phyloP scores from a whole-genome alignment of 1,140 invertebrate species.

The Drosophila obscura region DNA sequence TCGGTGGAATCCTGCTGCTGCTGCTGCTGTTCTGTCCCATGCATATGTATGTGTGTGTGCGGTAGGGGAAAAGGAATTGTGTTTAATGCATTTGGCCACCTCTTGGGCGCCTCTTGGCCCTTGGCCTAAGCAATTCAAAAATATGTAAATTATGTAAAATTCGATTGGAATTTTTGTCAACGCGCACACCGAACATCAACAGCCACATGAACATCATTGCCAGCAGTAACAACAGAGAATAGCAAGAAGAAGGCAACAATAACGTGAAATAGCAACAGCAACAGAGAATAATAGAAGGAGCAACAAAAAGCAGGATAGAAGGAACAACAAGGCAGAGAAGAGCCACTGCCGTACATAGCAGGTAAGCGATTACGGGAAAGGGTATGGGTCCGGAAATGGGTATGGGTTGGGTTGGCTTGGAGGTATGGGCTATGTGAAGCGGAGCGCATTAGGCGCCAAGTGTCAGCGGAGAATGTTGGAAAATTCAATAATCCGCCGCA shows the following conservation, averaged over 20 bases:
- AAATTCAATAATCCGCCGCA: constrained; percentile 79
- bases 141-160: constrained; percentile 76
- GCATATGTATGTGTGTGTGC: too few relatives aligned
- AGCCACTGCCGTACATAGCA: too few relatives aligned
- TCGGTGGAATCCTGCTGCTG: too few relatives aligned
- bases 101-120: constrained; percentile 29
- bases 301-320: too few relatives aligned
- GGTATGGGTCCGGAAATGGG: too few relatives aligned
- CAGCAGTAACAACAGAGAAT: constrained; percentile 10
- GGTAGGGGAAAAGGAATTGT: neutral
- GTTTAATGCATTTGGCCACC: constrained; percentile 42
- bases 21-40: neutral
- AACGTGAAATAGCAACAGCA: constrained; percentile 12
- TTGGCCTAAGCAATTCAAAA: constrained; percentile 53
- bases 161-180: constrained; percentile 63
- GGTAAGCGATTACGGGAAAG: neutral
- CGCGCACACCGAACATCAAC: constrained; percentile 2
- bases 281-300: constrained; percentile 29
- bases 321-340: too few relatives aligned
- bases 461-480: constrained; percentile 75
- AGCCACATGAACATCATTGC: constrained; percentile 10
- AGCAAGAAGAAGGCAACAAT: neutral
- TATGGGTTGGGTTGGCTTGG: too few relatives aligned
- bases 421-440: constrained; percentile 20
- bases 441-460: constrained; percentile 69